A percentile compares a stretch with the other conserved stretches of the same genome.
These are phyloP conservation scores for Noctua janthina DNA, from an alignment of 2,888 invertebrate genomes.

Conservation along the genomic window DNA sequence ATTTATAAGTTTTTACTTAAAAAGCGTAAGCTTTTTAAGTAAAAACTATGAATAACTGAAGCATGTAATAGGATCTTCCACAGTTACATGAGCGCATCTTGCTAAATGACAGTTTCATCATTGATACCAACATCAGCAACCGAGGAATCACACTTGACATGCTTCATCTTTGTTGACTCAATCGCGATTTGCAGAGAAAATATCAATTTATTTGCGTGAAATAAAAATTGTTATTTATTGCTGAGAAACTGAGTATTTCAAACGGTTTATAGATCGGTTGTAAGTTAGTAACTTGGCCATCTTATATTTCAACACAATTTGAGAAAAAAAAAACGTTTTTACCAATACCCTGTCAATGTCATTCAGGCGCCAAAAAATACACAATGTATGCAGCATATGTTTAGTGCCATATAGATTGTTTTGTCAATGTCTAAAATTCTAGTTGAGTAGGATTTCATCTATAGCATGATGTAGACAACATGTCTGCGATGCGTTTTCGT, in stretches of 20 bases:
- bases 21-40: no score
- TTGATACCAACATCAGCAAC: constrained; percentile 18
- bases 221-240: not conserved
- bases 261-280: not conserved
- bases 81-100: constrained; percentile 51
- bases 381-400: not conserved
- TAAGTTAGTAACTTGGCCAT: not conserved
- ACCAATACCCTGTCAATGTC: not conserved
- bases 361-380: not conserved
- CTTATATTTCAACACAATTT: not conserved
- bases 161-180: constrained; percentile 13
- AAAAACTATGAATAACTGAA: constrained; percentile 27
- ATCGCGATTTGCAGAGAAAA: not conserved
- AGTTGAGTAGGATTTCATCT: not conserved
- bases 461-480: no score
- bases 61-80: constrained; percentile 31
- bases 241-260: not conserved
- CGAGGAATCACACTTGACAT: constrained; percentile 22
- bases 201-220: constrained; percentile 7
- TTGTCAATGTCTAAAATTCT: not conserved
- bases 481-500: not conserved
- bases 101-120: constrained; percentile 41
- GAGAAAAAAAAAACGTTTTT: not conserved
- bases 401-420: not conserved
- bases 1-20: no score